phyloP scores from a whole-genome alignment of 2,113 vertebrate species.

The Acinonyx jubatus region DNA sequence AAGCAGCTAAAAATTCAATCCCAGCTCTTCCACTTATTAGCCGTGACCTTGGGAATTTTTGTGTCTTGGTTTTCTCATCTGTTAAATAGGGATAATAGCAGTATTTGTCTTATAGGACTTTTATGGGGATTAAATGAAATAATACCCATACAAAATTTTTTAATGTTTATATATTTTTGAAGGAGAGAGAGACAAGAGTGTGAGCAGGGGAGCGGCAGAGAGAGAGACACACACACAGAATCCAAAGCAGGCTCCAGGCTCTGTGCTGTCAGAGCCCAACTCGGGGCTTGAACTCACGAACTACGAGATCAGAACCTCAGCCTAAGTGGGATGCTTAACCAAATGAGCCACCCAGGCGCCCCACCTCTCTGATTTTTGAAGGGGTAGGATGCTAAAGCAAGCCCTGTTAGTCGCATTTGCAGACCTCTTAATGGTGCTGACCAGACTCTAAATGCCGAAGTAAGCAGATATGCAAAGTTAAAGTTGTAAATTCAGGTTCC shows the following conservation, averaged over 20 bases:
- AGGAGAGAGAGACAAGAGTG: too few species aligned
- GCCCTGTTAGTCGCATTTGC: not conserved
- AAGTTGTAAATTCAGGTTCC: constrained; percentile 59
- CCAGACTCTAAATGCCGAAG: constrained; percentile 42
- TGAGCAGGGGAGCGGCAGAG: too few species aligned
- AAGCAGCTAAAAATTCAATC: not conserved
- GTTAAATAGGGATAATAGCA: not conserved
- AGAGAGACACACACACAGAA: too few species aligned
- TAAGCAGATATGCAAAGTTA: constrained; percentile 66
- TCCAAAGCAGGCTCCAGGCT: too few species aligned
- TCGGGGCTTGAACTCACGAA: too few species aligned
- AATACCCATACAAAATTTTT: not conserved
- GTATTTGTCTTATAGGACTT: not conserved
- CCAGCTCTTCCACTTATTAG: not conserved
- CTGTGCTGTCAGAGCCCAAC: too few species aligned
- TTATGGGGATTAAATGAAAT: not conserved
- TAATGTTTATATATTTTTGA: too few species aligned
- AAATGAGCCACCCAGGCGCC: too few species aligned
- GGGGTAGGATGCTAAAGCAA: not conserved
- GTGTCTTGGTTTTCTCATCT: constrained; percentile 11
- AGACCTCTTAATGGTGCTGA: not conserved
- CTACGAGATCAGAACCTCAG: too few species aligned
- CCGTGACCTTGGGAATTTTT: not conserved
- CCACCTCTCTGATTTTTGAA: not conserved
- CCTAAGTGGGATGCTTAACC: too few species aligned